These are phyloP conservation scores for Megastigmus dorsalis DNA, from an alignment of 2,888 invertebrate genomes.

Conservation along the genomic window DNA sequence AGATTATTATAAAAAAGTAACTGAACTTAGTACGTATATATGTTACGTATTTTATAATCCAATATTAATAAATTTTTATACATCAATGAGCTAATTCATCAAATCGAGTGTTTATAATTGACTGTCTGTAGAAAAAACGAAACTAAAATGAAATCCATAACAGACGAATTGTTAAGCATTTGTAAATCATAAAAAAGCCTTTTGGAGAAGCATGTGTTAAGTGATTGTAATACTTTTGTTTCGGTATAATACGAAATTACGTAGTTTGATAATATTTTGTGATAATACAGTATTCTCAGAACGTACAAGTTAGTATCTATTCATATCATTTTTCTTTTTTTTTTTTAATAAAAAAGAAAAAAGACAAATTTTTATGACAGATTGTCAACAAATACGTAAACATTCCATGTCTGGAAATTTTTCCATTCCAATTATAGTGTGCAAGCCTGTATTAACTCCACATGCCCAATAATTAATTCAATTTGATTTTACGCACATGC, in stretches of 20 bases:
- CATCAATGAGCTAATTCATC: slow-evolving; percentile 11
- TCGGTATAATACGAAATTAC: neutral
- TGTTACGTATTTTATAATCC: slow-evolving; percentile 37
- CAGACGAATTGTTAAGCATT: neutral
- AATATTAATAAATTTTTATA: slow-evolving; percentile 40
- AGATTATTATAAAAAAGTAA: neutral
- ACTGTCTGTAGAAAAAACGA: slow-evolving; percentile 14
- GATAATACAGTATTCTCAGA: slow-evolving; percentile 31
- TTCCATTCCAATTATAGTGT: slow-evolving; percentile 4
- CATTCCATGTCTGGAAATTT: slow-evolving; percentile 12
- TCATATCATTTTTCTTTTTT: neutral
- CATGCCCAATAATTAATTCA: neutral
- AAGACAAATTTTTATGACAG: neutral
- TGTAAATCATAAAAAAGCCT: neutral
- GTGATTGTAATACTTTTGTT: slow-evolving; percentile 6
- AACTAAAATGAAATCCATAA: too few relatives aligned
- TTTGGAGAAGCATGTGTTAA: slow-evolving; percentile 36
- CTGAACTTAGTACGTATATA: slow-evolving; percentile 19
- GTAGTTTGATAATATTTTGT: slow-evolving; percentile 10
- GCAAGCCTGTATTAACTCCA: neutral
- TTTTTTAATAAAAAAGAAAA: neutral
- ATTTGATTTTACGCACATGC: slow-evolving; percentile 18
- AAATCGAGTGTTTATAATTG: slow-evolving; percentile 23
- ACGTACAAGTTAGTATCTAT: neutral
- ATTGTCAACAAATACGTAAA: too few relatives aligned